These are phyloP conservation scores for Callyntrura sp. DNA, from an alignment of 2,888 invertebrate genomes.

Conservation along the genomic window DNA sequence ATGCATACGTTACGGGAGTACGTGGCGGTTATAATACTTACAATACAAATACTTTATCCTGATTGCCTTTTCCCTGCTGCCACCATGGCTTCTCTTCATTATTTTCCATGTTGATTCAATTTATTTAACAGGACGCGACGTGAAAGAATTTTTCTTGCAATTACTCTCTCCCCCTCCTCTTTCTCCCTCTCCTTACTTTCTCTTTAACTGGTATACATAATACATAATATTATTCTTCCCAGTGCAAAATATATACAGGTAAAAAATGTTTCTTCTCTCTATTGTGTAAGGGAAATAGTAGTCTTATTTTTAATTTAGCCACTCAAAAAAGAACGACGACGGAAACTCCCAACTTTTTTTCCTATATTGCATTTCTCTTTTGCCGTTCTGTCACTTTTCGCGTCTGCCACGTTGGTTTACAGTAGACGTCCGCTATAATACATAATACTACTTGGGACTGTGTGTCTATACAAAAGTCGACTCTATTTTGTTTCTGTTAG, in stretches of 20 bases:
- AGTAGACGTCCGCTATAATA: no score
- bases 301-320: constrained; percentile 12
- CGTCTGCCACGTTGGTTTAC: not conserved
- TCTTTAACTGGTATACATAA: not conserved
- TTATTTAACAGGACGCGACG: constrained; percentile 31
- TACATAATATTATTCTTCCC: not conserved
- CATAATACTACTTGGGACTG: no score
- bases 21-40: not conserved
- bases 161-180: not conserved
- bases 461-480: no score
- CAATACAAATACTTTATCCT: constrained; percentile 37
- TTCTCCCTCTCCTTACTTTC: no score
- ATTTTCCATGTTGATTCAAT: constrained; percentile 35
- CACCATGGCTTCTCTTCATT: constrained; percentile 1
- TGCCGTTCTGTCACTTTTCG: constrained; percentile 18
- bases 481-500: not conserved
- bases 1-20: not conserved
- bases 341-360: not conserved
- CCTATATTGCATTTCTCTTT: constrained; percentile 2
- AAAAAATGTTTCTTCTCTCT: no score
- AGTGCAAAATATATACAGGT: not conserved
- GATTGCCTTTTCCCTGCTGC: constrained; percentile 23
- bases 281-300: no score
- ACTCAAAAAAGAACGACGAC: not conserved
- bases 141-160: constrained; percentile 14